Conservation (phyloP, 1,140 invertebrate genomes). For the Dolichoris vasculosae region DNA sequence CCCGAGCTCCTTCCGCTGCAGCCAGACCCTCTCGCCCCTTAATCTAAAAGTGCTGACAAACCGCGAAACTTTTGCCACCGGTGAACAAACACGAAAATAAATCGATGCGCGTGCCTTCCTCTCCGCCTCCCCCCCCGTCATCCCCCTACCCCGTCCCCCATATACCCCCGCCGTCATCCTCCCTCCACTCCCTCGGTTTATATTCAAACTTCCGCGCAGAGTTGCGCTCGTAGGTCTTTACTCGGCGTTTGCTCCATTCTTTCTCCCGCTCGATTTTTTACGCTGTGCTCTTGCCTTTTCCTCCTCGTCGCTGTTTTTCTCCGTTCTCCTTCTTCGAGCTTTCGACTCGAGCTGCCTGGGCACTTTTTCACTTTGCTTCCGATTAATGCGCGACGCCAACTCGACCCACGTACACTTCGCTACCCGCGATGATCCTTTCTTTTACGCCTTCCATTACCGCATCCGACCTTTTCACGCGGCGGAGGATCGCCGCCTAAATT, state of each 20-base stretch:
- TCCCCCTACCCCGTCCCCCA: slow-evolving; percentile 55
- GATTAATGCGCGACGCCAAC: slow-evolving; percentile 35
- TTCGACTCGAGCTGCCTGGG: neutral
- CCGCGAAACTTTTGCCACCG: slow-evolving; percentile 66
- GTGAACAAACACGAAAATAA: slow-evolving; percentile 70
- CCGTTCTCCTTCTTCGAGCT: neutral
- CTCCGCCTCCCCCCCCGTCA: neutral
- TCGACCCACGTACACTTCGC: too few relatives aligned
- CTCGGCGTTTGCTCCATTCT: neutral
- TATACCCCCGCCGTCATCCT: too few relatives aligned
- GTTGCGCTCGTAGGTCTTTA: slow-evolving; percentile 26
- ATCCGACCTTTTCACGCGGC: too few relatives aligned
- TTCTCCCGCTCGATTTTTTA: too few relatives aligned
- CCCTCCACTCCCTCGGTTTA: slow-evolving; percentile 58
- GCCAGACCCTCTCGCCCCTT: slow-evolving; percentile 53
- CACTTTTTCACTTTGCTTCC: slow-evolving; percentile 27
- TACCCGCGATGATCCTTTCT: too few relatives aligned
- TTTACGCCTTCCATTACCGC: too few relatives aligned
- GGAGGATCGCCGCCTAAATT: too few relatives aligned
- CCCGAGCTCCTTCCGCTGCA: neutral
- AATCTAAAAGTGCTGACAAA: slow-evolving; percentile 72
- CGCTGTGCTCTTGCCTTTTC: neutral
- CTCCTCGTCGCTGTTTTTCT: neutral
- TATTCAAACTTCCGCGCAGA: slow-evolving; percentile 65
- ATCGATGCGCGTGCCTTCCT: slow-evolving; percentile 57